These are phyloP conservation scores for Phortica magna DNA, from an alignment of 2,888 invertebrate species.

Conservation along the genomic window DNA sequence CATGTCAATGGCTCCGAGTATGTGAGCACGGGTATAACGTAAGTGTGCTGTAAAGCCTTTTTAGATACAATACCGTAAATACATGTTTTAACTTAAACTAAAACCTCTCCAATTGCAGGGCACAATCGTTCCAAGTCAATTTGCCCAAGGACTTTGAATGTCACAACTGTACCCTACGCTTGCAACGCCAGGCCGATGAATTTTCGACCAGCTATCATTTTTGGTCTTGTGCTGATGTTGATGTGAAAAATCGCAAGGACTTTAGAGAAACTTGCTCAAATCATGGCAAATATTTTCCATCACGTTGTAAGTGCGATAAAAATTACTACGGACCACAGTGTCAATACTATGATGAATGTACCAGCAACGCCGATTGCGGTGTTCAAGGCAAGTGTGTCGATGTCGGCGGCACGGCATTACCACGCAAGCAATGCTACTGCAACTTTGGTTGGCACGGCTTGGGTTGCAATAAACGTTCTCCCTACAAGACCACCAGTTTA, in stretches of 20 bases:
- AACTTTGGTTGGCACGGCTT: slow-evolving; percentile 92
- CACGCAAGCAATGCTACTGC: slow-evolving; percentile 92
- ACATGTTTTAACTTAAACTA: not conserved
- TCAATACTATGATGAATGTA: slow-evolving; percentile 93
- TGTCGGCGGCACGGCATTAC: slow-evolving; percentile 88
- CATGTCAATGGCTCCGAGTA: slow-evolving; percentile 89
- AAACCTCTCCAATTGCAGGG: slow-evolving; percentile 80
- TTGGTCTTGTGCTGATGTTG: slow-evolving; percentile 97
- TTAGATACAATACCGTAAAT: slow-evolving; percentile 15
- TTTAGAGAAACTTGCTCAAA: slow-evolving; percentile 92
- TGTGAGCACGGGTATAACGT: slow-evolving; percentile 91
- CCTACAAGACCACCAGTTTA: slow-evolving; percentile 85
- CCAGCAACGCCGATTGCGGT: slow-evolving; percentile 91
- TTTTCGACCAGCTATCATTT: slow-evolving; percentile 92
- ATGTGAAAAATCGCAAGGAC: slow-evolving; percentile 86
- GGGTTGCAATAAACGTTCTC: slow-evolving; percentile 89
- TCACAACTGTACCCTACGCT: slow-evolving; percentile 91
- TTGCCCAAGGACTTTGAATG: slow-evolving; percentile 91
- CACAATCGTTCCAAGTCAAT: slow-evolving; percentile 88
- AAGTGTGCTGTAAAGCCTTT: slow-evolving; percentile 78
- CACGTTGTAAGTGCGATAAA: slow-evolving; percentile 89
- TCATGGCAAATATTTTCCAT: slow-evolving; percentile 88
- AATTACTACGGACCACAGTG: slow-evolving; percentile 90
- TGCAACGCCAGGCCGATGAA: slow-evolving; percentile 93
- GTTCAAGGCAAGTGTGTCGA: slow-evolving; percentile 91